Evolutionary conservation across 1,140 invertebrate genomes (phyloP), one percentile per base, ranked within the genome.

Genomic region (Leguminivora glycinivorella): DNA sequence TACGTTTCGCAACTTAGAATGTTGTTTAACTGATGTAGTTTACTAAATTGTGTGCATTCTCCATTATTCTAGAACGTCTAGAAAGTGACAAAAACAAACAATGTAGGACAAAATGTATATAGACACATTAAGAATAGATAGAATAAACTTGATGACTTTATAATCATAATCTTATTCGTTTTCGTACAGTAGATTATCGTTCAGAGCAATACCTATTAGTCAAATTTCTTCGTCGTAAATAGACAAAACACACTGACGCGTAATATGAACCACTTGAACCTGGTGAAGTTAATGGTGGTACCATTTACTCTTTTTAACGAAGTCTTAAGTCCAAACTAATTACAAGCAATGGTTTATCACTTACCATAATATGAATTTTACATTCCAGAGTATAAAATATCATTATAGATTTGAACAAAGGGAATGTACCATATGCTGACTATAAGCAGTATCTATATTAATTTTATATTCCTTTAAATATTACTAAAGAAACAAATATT

Each of bases 61-160:
- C n/a, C 69, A 71, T 70, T 56, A 56, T 80, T 80, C 78, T 80
- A 80, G 78, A 79, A 79, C 70, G 47, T 22, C 17, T 52, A 52
- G 47, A 52, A 52, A 52, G 47, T 52, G 47, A 52, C 47, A 22
- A 52, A 22, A 52, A 52, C 47, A 52, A 52, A 52, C 19, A 52
- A 47, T 52, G 47, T 52, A 22, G 47, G 19, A 52, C 47, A 52
- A 52, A 10, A 1, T 52, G 47, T 52, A 52, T 9, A 52, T 7
- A n/a, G 47, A 52, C 47, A 19, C 0, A 52, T 52, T 52, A 22
- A 52, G 17, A 22, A 22, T 52, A 47, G 1, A 6, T 52, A 52
- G 17, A 22, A 22, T 52, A 47, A 3, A 6, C 14, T 47, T 47
- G 4, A 43, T 43, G 4, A 47, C 40, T 47, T n/a, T 47, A 47